phyloP scores from a whole-genome alignment of 2,888 invertebrate genomes.

The Drosophila pseudotalamancana region DNA sequence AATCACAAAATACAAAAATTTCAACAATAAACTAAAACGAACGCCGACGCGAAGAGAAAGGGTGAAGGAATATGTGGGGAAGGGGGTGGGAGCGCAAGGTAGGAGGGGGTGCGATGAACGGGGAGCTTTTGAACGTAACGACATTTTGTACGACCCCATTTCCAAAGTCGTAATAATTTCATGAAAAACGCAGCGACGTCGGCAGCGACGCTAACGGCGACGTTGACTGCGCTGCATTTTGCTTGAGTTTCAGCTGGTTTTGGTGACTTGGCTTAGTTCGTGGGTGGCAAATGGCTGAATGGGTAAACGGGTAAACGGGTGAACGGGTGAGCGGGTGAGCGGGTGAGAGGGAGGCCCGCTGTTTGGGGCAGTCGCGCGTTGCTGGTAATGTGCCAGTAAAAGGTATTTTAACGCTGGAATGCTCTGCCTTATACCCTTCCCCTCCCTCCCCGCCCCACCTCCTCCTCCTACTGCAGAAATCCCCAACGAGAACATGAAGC shows the following conservation, averaged over 20 bases:
- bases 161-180: slow-evolving; percentile 80
- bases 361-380: slow-evolving; percentile 39
- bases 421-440: slow-evolving; percentile 17
- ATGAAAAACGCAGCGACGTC: slow-evolving; percentile 74
- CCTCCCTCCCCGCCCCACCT: background rate
- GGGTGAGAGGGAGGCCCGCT: background rate
- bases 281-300: background rate
- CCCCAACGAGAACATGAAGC: slow-evolving; percentile 27
- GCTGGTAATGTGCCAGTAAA: slow-evolving; percentile 76
- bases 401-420: slow-evolving; percentile 77
- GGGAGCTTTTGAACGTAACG: slow-evolving; percentile 56
- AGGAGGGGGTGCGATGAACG: background rate
- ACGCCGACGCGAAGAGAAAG: slow-evolving; percentile 6
- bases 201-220: too few relatives aligned
- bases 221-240: slow-evolving; percentile 49
- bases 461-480: too few relatives aligned
- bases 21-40: slow-evolving; percentile 66
- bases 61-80: background rate
- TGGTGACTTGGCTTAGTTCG: slow-evolving; percentile 18
- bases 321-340: too few relatives aligned
- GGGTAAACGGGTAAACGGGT: too few relatives aligned
- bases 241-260: slow-evolving; percentile 23
- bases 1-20: slow-evolving; percentile 59
- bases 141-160: slow-evolving; percentile 80
- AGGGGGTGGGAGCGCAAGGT: background rate